Conservation (phyloP, 53 echinoderm and acorn worm genomes). For the Temnopleurus reevesii region DNA sequence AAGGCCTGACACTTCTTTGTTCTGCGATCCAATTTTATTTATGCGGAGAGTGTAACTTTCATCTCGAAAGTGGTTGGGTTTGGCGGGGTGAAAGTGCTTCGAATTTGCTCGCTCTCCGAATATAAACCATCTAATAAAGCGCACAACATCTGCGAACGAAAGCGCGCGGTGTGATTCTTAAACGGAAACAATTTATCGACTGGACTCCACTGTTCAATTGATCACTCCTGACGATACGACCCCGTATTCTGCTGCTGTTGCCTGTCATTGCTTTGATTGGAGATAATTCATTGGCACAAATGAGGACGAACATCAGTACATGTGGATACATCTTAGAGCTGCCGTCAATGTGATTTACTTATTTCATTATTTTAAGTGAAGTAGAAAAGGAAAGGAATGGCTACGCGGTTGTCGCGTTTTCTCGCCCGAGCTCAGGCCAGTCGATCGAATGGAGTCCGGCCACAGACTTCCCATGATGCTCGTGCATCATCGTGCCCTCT, state of each 20-base stretch:
- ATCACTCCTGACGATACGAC: not conserved
- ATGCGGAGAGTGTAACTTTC: constrained; percentile 7
- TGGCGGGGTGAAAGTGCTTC: constrained; percentile 2
- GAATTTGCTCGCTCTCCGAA: too few relatives aligned
- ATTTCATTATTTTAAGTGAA: too few relatives aligned
- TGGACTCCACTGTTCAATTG: constrained; percentile 27
- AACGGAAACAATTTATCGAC: constrained; percentile 49
- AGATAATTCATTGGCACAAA: not conserved
- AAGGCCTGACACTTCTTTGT: constrained; percentile 1
- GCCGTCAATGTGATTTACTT: too few relatives aligned
- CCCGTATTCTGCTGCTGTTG: not conserved
- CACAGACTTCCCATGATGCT: not conserved
- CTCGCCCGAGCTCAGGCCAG: not conserved
- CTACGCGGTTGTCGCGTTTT: constrained; percentile 39
- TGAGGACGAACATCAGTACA: too few relatives aligned
- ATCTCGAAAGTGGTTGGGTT: not conserved
- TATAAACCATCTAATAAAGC: not conserved
- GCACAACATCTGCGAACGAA: not conserved
- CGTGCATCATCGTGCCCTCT: constrained; percentile 29
- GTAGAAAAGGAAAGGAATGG: not conserved
- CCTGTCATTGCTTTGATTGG: not conserved
- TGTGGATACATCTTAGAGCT: too few relatives aligned
- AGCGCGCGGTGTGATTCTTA: not conserved
- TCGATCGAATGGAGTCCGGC: not conserved
- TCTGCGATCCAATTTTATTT: not conserved